A percentile compares a stretch with the other conserved stretches of the same genome.
phyloP scores from a whole-genome alignment of 2,888 invertebrate genomes.

The Nasonovia ribisnigri region DNA sequence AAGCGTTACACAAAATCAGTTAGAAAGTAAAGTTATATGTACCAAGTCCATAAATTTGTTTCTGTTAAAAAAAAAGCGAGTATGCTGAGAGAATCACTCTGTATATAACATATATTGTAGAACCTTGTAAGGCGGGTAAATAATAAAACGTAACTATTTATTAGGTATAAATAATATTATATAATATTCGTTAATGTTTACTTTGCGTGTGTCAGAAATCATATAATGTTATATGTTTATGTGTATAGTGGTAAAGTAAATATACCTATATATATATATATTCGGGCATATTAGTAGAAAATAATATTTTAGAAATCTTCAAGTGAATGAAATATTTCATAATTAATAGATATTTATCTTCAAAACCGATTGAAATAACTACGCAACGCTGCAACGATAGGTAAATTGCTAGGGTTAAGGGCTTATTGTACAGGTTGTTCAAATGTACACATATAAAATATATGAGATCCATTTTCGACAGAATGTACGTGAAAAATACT shows the following conservation, averaged over 20 bases:
- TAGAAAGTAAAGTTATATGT: too few relatives aligned
- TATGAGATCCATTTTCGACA: too few relatives aligned
- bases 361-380: not conserved
- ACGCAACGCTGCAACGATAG: not conserved
- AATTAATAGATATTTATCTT: not conserved
- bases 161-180: constrained; percentile 7
- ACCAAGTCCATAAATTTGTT: too few relatives aligned
- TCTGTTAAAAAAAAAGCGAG: not conserved
- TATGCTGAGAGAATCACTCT: not conserved
- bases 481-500: not conserved
- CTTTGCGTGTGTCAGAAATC: not conserved
- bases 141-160: not conserved
- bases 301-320: not conserved
- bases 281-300: not conserved
- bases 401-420: not conserved
- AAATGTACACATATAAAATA: not conserved
- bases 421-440: not conserved
- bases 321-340: not conserved
- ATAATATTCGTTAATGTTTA: not conserved
- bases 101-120: not conserved
- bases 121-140: not conserved
- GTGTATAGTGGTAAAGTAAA: not conserved
- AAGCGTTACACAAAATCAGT: too few relatives aligned
- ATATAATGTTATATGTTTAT: not conserved
- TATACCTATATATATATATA: not conserved